Evolutionary conservation across 2,797 vertebrate species (phyloP).

Genomic region (Enteromius unitaeniatus): DNA sequence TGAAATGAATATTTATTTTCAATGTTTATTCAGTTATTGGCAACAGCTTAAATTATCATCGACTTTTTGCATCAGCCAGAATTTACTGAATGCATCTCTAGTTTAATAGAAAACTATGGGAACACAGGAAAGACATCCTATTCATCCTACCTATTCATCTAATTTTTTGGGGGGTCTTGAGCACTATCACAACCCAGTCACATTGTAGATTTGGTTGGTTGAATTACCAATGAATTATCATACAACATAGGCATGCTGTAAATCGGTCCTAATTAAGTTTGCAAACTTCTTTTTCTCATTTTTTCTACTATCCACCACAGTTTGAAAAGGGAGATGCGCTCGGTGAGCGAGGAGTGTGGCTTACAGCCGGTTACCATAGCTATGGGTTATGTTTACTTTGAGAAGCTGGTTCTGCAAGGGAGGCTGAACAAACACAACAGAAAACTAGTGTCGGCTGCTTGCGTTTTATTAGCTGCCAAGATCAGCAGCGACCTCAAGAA

Average conservation of each 20-base stretch:
- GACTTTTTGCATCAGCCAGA: not conserved
- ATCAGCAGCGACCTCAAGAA: slow-evolving; percentile 97
- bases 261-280: not conserved
- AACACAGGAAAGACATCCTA: slow-evolving; percentile 14
- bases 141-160: not conserved
- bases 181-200: not conserved
- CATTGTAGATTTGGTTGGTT: not conserved
- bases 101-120: not conserved
- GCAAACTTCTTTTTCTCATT: not conserved
- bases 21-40: not conserved
- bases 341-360: slow-evolving; percentile 88
- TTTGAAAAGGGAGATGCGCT: slow-evolving; percentile 94
- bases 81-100: not conserved
- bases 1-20: not conserved
- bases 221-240: not conserved
- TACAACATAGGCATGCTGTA: not conserved
- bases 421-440: slow-evolving; percentile 98
- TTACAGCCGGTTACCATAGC: slow-evolving; percentile 93
- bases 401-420: slow-evolving; percentile 96
- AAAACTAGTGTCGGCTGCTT: slow-evolving; percentile 93
- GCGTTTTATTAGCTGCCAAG: slow-evolving; percentile 95
- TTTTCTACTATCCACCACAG: slow-evolving; percentile 68
- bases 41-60: not conserved
- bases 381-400: slow-evolving; percentile 98
- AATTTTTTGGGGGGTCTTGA: not conserved